Evolutionary conservation across 1,140 invertebrate species (phyloP).

Genomic region (Drosophila parabipectinata): DNA sequence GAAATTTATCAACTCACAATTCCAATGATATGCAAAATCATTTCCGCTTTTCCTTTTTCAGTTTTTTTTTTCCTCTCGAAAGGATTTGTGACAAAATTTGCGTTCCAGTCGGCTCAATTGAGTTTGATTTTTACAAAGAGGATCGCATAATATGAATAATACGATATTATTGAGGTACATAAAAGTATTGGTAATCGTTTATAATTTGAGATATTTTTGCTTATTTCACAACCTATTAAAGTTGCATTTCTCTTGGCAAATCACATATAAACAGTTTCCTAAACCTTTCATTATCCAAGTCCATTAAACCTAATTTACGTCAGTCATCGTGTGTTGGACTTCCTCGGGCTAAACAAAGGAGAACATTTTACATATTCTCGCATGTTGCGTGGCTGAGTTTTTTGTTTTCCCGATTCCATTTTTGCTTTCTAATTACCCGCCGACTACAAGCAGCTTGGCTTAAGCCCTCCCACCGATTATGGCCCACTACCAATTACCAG

Average conservation of each 20-base stretch:
- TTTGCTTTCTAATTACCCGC: slow-evolving; percentile 42
- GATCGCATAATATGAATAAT: not conserved
- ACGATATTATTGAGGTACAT: not conserved
- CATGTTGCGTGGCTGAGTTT: slow-evolving; percentile 10
- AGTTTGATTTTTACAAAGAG: slow-evolving; percentile 3
- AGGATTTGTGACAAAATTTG: slow-evolving; percentile 27
- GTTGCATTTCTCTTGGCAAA: not conserved
- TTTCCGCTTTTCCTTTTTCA: slow-evolving; percentile 35
- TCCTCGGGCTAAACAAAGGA: slow-evolving; percentile 11
- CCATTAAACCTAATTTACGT: slow-evolving; percentile 23
- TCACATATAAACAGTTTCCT: not conserved
- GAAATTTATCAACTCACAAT: slow-evolving; percentile 73
- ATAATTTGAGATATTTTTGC: no score
- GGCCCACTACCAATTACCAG: slow-evolving; percentile 50
- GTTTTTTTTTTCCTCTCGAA: slow-evolving; percentile 10
- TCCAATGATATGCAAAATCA: slow-evolving; percentile 74
- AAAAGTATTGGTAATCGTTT: no score
- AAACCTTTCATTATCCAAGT: slow-evolving; percentile 2
- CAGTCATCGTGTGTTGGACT: slow-evolving; percentile 6
- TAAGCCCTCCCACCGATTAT: slow-evolving; percentile 20
- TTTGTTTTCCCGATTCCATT: slow-evolving; percentile 1
- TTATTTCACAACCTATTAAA: not conserved
- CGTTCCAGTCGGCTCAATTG: slow-evolving; percentile 34
- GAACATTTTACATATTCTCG: slow-evolving; percentile 30
- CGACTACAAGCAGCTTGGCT: slow-evolving; percentile 20